These are phyloP conservation scores for Labia minor DNA, from an alignment of 2,888 invertebrate species.

Conservation along the genomic window DNA sequence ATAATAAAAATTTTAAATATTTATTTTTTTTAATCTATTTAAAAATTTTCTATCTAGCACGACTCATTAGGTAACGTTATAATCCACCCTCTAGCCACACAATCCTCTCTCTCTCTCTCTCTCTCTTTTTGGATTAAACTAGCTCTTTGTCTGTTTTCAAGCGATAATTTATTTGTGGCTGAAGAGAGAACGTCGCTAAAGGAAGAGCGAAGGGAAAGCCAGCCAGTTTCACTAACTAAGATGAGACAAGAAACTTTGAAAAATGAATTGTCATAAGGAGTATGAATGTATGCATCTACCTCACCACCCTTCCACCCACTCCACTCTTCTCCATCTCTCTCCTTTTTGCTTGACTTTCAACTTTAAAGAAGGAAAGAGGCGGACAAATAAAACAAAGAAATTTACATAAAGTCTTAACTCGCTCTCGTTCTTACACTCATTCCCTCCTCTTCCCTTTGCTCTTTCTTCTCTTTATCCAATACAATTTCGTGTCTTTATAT, in stretches of 20 bases:
- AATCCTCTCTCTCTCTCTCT: too few species aligned
- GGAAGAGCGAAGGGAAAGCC: background rate
- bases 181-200: too few species aligned
- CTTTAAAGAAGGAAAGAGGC: background rate
- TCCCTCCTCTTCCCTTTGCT: too few species aligned
- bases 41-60: too few species aligned
- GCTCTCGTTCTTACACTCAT: background rate
- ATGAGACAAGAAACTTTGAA: background rate
- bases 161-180: background rate
- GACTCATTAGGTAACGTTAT: too few species aligned
- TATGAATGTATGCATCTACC: background rate
- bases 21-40: too few species aligned
- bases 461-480: too few species aligned
- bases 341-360: background rate
- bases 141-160: constrained; percentile 5
- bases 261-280: background rate
- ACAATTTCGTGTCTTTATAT: background rate
- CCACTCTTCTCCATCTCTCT: background rate
- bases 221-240: background rate
- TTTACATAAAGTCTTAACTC: constrained; percentile 13
- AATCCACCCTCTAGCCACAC: too few species aligned
- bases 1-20: too few species aligned
- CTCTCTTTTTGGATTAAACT: background rate
- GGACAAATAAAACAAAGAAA: constrained; percentile 13
- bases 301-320: background rate